phyloP scores from a whole-genome alignment of 2,888 invertebrate genomes.

The Stratiomys singularior region DNA sequence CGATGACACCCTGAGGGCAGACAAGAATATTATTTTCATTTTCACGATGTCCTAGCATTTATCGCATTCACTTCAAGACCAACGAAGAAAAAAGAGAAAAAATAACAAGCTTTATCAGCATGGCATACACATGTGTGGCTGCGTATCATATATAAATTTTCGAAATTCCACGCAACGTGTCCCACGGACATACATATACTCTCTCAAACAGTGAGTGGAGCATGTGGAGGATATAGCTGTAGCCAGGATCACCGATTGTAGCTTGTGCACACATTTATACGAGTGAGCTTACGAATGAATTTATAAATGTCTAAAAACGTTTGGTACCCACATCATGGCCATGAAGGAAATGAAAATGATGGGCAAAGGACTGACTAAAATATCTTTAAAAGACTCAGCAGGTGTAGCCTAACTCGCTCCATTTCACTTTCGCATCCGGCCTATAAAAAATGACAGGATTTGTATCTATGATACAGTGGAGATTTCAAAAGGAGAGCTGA shows the following conservation, averaged over 20 bases:
- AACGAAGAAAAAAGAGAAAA: too few species aligned
- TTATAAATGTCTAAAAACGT: constrained; percentile 18
- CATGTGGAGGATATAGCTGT: too few species aligned
- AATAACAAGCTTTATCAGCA: background rate
- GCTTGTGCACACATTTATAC: too few species aligned
- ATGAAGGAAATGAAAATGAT: constrained; percentile 15
- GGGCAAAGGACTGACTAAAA: background rate
- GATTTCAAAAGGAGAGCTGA: background rate
- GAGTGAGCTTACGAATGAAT: background rate
- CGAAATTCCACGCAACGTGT: too few species aligned
- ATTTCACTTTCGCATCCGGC: background rate
- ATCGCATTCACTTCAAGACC: background rate
- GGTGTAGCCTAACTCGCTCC: background rate
- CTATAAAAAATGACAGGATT: background rate
- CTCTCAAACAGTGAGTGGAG: too few species aligned
- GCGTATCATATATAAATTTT: too few species aligned
- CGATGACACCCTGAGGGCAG: background rate
- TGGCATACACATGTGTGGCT: background rate
- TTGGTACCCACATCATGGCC: constrained; percentile 11
- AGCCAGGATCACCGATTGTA: too few species aligned
- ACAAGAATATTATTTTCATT: constrained; percentile 6
- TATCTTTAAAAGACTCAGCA: background rate
- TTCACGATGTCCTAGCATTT: background rate
- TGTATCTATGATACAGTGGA: background rate
- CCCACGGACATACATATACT: too few species aligned